Base-by-base conservation (phyloP, 2,888 invertebrate species). In the Enchytraeus crypticus region DNA sequence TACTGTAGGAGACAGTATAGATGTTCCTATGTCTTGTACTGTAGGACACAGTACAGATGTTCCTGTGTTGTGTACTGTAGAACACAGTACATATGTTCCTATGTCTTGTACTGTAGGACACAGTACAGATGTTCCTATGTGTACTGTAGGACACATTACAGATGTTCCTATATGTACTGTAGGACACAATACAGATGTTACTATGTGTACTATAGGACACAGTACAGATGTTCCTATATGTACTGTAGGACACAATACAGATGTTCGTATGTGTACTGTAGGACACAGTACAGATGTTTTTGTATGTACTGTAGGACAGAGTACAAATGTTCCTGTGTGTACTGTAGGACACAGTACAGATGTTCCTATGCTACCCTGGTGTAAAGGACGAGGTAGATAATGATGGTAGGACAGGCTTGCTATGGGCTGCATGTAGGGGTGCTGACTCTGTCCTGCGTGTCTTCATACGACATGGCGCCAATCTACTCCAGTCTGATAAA, bases 351-450 rank as follows among this genome's bases (percentile, higher is more conserved):
- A 78, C 77, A 18, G 77, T 78, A 18, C 72, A 73, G 47, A 73
- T 77, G 23, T 79, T 79, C 64, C 66, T 79, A 32, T 69, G 72
- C 1, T 67, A 72, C 18, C 70, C 71, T 23, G 70, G 69, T 49
- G 70, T 77, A 27, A 72, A 70, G 18, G 76, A 77, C 62, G 77
- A 79, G 56, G 71, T 74, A 4, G 79, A 80, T 64, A 69, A 71
- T 3, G 74, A 78, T 27, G 79, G 79, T 18, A 68, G 78, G 18
- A 77, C 75, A 46, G 79, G 79, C 14, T 74, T 79, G 61, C 75
- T 79, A 73, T 80, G 79, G 79, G 79, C 79, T 26, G 75, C 77
- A 32, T 74, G 77, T 34, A 77, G 76, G 64, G 77, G 77, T 8
- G 77, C 79, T 3, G 73, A 77, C 62, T 72, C 76, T 61, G 77